Evolutionary conservation across 1,140 invertebrate species (phyloP), one percentile per base, ranked within the genome.

Genomic region (Propsilocerus akamusi): DNA sequence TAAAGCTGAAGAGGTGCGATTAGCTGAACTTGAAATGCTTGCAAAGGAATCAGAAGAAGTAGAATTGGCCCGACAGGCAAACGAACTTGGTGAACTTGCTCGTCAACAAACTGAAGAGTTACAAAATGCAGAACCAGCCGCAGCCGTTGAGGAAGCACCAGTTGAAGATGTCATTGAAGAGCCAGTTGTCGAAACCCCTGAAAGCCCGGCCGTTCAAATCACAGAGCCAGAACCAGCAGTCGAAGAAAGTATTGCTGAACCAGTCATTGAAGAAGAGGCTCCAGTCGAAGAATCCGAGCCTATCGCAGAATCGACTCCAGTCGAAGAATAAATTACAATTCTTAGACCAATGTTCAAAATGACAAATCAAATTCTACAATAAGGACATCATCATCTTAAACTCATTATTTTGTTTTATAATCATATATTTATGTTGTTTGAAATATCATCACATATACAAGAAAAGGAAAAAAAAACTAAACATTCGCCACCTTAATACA

Each of bases 21-120:
- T 69, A 49, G 73, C 74, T 23, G 77, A 78, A 63, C 58, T 64
- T 12, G 62, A 64, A 51, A 64, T 58, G 26, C 69, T 74, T 41
- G 73, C 74, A 7, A 69, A 68, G 58, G 73, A 75, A 64, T 74
- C 77, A 59, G 69, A 69, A 5, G 74, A 76, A 59, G 71, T 68
- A 4, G 76, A 75, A 51, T 60, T 76, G 37, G 73, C 73, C 46
- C 63, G 72, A 54, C 74, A 76, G 55, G 68, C 68, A 34, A 70
- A 69, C 30, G 72, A 75, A 55, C 59, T 75, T 26, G 74, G 74
- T 51, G 74, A 75, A 59, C 63, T 74, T 6, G 73, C 72, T 20
- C 68, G 69, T 46, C 72, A 73, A 59, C 71, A 72, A 51, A 71
- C 70, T 20, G 72, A 74, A 57, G 61, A 47, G 20, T 25, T 47